Evolutionary conservation across 2,113 vertebrate genomes (phyloP).

Genomic region (Albula glossodonta): DNA sequence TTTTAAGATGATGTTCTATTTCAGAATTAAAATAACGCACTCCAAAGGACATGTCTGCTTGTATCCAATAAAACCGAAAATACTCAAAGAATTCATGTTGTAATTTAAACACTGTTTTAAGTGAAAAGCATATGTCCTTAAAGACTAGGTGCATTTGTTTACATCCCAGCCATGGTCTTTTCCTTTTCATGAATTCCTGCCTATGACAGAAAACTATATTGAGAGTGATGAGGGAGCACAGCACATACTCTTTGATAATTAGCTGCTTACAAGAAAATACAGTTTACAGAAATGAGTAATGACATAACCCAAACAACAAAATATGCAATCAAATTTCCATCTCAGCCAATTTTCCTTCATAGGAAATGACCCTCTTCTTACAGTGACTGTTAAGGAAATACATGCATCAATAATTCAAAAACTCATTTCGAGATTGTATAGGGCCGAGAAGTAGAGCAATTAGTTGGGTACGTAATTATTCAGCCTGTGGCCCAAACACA

Average conservation of each 20-base stretch:
- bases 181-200: not conserved
- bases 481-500: conserved; percentile 16
- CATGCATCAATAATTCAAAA: conserved; percentile 28
- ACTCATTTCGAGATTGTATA: conserved; percentile 27
- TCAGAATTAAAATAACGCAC: too few relatives aligned
- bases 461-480: conserved; percentile 27
- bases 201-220: not conserved
- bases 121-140: too few relatives aligned
- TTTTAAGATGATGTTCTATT: too few relatives aligned
- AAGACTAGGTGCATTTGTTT: too few relatives aligned
- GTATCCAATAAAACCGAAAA: too few relatives aligned
- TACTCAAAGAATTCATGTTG: too few relatives aligned
- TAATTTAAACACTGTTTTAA: too few relatives aligned
- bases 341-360: not conserved
- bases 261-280: not conserved
- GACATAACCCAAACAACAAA: not conserved
- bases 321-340: conserved; percentile 11
- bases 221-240: not conserved
- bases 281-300: not conserved
- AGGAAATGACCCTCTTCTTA: conserved; percentile 6
- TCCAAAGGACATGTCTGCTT: too few relatives aligned
- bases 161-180: not conserved
- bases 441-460: conserved; percentile 20
- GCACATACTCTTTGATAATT: not conserved
- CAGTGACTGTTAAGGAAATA: conserved; percentile 27